phyloP scores from a whole-genome alignment of 2,888 invertebrate genomes.

The Aleiodes leptofemur region DNA sequence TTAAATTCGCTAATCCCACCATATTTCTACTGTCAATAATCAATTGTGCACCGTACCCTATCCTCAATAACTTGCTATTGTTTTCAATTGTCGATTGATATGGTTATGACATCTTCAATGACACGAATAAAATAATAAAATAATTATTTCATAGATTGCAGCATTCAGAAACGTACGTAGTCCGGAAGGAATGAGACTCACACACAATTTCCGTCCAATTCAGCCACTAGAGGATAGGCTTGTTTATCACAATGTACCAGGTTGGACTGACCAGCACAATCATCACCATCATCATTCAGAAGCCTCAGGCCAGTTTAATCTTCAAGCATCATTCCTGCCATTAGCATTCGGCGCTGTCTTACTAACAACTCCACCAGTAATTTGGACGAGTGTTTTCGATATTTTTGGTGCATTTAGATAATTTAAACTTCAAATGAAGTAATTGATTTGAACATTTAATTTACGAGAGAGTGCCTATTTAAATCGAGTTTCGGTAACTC shows the following conservation, averaged over 20 bases:
- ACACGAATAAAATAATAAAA: no score
- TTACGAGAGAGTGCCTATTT: no score
- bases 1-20: no score
- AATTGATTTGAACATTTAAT: background rate
- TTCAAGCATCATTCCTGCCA: background rate
- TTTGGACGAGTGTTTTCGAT: constrained; percentile 16
- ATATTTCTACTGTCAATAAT: no score
- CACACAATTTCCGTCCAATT: constrained; percentile 89
- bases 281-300: constrained; percentile 6
- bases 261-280: constrained; percentile 17
- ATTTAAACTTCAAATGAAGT: background rate
- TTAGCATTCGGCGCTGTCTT: constrained; percentile 20
- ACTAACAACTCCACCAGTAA: constrained; percentile 29
- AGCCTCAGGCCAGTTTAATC: constrained; percentile 51
- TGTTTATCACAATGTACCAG: constrained; percentile 79
- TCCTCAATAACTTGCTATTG: no score
- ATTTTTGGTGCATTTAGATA: constrained; percentile 10
- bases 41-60: no score
- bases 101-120: no score
- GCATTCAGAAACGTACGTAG: constrained; percentile 83
- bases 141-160: constrained; percentile 79
- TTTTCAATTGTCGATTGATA: no score
- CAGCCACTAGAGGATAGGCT: constrained; percentile 85
- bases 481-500: no score
- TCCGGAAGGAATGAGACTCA: constrained; percentile 80